These are phyloP conservation scores for Nanorana parkeri DNA, from an alignment of 2,113 vertebrate species.

Conservation along the genomic window DNA sequence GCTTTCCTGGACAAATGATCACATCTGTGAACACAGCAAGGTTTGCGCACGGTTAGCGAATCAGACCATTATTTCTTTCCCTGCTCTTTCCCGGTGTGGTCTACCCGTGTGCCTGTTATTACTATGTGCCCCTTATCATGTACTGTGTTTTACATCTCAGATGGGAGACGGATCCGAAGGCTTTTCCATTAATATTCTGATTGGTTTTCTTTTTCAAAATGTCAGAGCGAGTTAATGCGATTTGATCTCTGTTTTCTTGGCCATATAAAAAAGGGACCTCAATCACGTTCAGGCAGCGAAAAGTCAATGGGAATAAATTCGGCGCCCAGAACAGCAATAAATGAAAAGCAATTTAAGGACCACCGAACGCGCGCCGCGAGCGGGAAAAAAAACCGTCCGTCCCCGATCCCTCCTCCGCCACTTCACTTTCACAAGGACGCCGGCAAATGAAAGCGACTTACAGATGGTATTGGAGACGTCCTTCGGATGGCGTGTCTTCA, in stretches of 20 bases:
- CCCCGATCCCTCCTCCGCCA: not conserved
- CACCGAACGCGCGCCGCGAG: constrained; percentile 18
- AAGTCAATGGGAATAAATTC: constrained; percentile 52
- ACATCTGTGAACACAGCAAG: too few relatives aligned
- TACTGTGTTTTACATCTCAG: constrained; percentile 51
- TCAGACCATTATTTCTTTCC: too few relatives aligned
- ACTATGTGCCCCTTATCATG: constrained; percentile 41
- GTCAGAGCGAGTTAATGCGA: constrained; percentile 56
- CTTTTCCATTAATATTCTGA: constrained; percentile 55
- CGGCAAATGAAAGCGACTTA: constrained; percentile 34
- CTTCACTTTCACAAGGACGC: constrained; percentile 33
- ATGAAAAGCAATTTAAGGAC: constrained; percentile 51
- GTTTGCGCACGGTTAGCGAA: too few relatives aligned
- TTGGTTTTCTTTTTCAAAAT: constrained; percentile 54
- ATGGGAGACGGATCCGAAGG: constrained; percentile 39
- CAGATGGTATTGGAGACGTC: constrained; percentile 22
- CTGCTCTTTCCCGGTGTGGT: not conserved
- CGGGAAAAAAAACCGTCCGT: constrained; percentile 38
- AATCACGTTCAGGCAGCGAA: constrained; percentile 49
- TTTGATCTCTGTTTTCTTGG: constrained; percentile 58
- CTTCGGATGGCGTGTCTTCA: not conserved
- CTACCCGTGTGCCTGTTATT: constrained; percentile 24
- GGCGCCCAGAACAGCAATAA: constrained; percentile 50
- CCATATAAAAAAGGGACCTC: constrained; percentile 47
- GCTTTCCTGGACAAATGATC: too few relatives aligned